These are phyloP conservation scores for Ceyx cyanopectus DNA, from an alignment of 2,113 vertebrate genomes.

Conservation along the genomic window DNA sequence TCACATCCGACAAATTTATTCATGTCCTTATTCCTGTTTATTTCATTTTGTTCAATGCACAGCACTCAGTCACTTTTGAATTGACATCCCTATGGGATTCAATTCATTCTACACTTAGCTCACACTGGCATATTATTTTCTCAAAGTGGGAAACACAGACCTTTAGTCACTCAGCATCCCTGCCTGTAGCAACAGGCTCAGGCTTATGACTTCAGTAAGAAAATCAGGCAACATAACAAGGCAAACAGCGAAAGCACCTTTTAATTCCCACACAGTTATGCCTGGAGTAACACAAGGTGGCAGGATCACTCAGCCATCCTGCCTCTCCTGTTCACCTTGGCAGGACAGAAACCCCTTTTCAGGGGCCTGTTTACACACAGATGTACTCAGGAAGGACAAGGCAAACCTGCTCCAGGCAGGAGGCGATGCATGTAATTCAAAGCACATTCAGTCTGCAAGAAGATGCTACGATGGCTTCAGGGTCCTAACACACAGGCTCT, in stretches of 20 bases:
- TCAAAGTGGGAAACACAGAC: background rate
- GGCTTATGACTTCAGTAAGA: background rate
- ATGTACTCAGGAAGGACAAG: background rate
- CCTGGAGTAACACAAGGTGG: background rate
- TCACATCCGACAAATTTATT: background rate
- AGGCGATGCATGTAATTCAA: background rate
- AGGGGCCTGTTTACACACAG: background rate
- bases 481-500: background rate
- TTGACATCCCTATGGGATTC: background rate
- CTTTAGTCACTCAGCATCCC: background rate
- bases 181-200: background rate
- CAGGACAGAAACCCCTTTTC: background rate
- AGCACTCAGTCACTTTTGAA: background rate
- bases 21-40: background rate
- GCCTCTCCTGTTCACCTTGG: background rate
- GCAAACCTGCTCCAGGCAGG: background rate
- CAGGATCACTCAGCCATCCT: background rate
- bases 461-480: background rate
- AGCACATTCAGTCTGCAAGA: background rate
- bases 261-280: fast-evolving
- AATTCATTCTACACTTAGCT: background rate
- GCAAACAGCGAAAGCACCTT: background rate
- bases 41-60: fast-evolving
- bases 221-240: background rate
- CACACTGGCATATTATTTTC: background rate